A percentile compares a stretch with the other conserved stretches of the same genome.
Evolutionary conservation across 2,113 vertebrate genomes (phyloP).

Genomic region (Thymallus thymallus): DNA sequence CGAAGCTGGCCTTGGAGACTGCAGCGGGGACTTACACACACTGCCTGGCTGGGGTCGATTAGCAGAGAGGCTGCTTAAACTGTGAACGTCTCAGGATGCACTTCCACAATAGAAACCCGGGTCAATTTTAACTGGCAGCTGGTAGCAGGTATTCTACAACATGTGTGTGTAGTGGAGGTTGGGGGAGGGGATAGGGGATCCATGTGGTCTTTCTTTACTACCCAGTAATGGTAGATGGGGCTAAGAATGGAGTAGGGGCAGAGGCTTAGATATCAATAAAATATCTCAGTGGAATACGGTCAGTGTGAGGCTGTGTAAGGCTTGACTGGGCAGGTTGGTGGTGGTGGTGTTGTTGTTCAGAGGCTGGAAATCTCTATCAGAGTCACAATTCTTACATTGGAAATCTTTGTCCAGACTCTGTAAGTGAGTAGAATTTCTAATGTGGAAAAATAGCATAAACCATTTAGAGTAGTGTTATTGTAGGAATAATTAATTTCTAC

Average conservation of each 20-base stretch:
- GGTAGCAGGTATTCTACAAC: background rate
- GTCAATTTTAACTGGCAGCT: background rate
- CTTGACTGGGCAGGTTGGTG: background rate
- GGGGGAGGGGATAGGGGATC: background rate
- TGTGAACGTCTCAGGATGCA: background rate
- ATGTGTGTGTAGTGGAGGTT: background rate
- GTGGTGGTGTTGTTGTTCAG: background rate
- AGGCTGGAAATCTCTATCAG: background rate
- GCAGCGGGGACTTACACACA: background rate
- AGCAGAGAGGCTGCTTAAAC: background rate
- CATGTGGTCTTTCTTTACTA: background rate
- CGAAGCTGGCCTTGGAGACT: background rate
- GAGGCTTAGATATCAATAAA: conserved; percentile 26
- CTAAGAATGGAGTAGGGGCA: background rate
- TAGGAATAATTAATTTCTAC: no score
- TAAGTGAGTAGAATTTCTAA: no score
- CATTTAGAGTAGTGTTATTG: no score
- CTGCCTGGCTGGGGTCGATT: conserved; percentile 1
- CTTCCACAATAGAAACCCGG: background rate
- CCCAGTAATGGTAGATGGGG: background rate
- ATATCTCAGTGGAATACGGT: conserved; percentile 1
- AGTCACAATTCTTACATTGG: background rate
- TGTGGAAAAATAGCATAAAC: no score
- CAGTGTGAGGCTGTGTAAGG: conserved; percentile 5
- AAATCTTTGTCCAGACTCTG: background rate